Base-by-base conservation (phyloP, 2,888 invertebrate species). In the Heliconius hortense region DNA sequence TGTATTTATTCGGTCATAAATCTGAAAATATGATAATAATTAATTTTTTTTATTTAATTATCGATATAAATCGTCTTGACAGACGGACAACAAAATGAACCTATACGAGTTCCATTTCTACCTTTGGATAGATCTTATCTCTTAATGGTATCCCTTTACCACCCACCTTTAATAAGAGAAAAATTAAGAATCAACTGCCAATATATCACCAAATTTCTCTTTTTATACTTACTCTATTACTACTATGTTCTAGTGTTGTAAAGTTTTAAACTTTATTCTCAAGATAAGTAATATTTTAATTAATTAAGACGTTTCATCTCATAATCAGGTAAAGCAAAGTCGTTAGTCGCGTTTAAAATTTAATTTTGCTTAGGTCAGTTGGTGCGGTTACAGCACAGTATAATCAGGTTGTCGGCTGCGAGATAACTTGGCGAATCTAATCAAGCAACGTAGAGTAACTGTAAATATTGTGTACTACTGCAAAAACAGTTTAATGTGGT, bases 281-380 rank as follows among this genome's bases (percentile, higher is more conserved):
- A n/a, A 56, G 13, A 1, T 4, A 69, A 56, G 7, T 43, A 21
- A 39, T 60, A 60, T 71, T 71, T 43, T 71, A 71, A 60, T 71
- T 60, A 35, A 18, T 71, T 71, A 13, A 39, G 71, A 71, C 71
- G 60, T 71, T 71, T 71, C 60, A 71, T 71, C 26, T 39, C 24
- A 56, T 71, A 75, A 75, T 62, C 62, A 53, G 69, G 31, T 60
- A 43, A 62, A 56, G 70, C 26, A 53, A 75, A 74, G 56, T 59
- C 74, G 53, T 74, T 69, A 74, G 62, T 69, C 28, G 56, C 53
- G 69, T 75, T 75, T 77, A 73, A 75, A 73, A 66, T 75, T 73
- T 75, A 70, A 77, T 77, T 67, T 75, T 18, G 21, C 48, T 28
- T 24, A 60, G 66, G 75, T 66, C 53, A 75, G 73, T 62, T 67